Conservation (phyloP, 2,888 invertebrate genomes). For the Nudaria mundana region DNA sequence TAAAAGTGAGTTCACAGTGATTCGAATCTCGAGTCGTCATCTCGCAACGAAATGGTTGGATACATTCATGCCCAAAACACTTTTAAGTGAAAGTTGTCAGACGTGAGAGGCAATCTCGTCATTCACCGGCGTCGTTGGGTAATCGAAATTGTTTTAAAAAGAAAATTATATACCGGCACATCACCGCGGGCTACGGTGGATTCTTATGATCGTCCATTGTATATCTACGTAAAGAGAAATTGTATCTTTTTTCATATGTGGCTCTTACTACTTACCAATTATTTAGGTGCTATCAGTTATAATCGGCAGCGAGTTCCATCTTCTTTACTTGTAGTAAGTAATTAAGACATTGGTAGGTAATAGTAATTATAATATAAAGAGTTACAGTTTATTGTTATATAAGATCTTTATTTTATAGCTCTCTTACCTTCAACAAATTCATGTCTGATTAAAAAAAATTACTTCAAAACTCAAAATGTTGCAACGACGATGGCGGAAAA, state of each 20-base stretch:
- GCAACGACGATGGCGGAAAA: too few species aligned
- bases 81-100: conserved; percentile 73
- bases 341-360: too few species aligned
- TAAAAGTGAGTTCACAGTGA: conserved; percentile 9
- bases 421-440: too few species aligned
- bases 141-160: conserved; percentile 63
- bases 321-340: not conserved
- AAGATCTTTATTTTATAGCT: too few species aligned
- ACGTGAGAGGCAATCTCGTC: conserved; percentile 63
- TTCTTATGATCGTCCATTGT: conserved; percentile 16
- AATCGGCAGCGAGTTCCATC: not conserved
- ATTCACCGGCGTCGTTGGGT: conserved; percentile 60
- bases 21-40: conserved; percentile 25
- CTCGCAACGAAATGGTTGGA: conserved; percentile 20
- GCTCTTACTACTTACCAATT: too few species aligned
- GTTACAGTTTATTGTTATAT: not conserved
- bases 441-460: too few species aligned
- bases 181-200: conserved; percentile 20
- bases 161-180: conserved; percentile 48
- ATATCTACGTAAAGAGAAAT: conserved; percentile 7
- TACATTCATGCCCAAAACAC: conserved; percentile 56
- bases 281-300: too few species aligned
- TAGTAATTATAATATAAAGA: too few species aligned
- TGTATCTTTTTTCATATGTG: conserved; percentile 9
- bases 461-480: too few species aligned